These are phyloP conservation scores for Hirtodrosophila confusa DNA, from an alignment of 2,888 invertebrate species.

Conservation along the genomic window DNA sequence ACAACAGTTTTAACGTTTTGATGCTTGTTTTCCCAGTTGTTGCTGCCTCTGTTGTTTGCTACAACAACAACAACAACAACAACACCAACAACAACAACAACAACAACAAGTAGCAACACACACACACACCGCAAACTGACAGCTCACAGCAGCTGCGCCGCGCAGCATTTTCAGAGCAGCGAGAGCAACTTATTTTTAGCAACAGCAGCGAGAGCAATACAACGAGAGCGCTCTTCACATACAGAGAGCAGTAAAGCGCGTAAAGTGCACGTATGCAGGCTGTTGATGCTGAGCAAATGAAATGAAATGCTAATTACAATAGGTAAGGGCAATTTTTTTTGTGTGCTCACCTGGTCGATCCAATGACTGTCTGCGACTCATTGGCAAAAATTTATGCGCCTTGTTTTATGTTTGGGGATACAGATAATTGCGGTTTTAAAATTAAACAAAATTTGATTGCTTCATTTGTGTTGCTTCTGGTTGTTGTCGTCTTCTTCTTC, in stretches of 20 bases:
- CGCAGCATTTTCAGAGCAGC: slow-evolving; percentile 57
- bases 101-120: not conserved
- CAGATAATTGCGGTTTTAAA: slow-evolving; percentile 64
- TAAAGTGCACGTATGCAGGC: slow-evolving; percentile 66
- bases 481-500: slow-evolving; percentile 11
- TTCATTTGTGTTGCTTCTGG: slow-evolving; percentile 65
- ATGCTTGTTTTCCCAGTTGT: slow-evolving; percentile 60
- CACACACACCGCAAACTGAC: slow-evolving; percentile 38
- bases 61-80: slow-evolving; percentile 38
- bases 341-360: slow-evolving; percentile 79
- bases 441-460: slow-evolving; percentile 63
- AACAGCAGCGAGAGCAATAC: not conserved
- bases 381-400: slow-evolving; percentile 77
- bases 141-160: slow-evolving; percentile 73
- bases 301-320: slow-evolving; percentile 61
- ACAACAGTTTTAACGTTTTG: slow-evolving; percentile 53
- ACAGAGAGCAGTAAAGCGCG: slow-evolving; percentile 24
- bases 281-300: slow-evolving; percentile 59
- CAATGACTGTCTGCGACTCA: slow-evolving; percentile 82
- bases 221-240: not conserved
- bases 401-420: slow-evolving; percentile 64
- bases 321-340: slow-evolving; percentile 48
- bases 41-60: slow-evolving; percentile 43
- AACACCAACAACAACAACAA: slow-evolving; percentile 28
- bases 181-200: slow-evolving; percentile 15